Evolutionary conservation across 2,888 invertebrate genomes (phyloP), one percentile per base, ranked within the genome.

Genomic region (Agelastica alni): DNA sequence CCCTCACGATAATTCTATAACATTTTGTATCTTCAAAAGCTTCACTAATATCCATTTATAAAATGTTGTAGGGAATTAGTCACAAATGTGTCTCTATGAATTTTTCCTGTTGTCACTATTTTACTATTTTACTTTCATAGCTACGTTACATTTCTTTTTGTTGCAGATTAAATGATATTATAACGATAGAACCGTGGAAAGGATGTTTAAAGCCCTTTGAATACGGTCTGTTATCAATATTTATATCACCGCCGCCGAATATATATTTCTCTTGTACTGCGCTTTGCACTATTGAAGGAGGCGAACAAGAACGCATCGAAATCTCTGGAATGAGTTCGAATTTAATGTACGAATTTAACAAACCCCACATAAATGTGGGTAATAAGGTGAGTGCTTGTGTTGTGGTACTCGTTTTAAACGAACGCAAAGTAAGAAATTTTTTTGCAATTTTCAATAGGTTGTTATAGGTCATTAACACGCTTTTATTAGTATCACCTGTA

Each of bases 261-360:
- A 77, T 78, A 4, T 76, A 66, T 45, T 70, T 83, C 2, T 72
- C 74, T 48, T 82, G 80, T n/a, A 64, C 70, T 18, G 71, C 81
- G 0, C 73, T 80, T 54, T 84, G 83, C 65, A 77, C 81, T 59
- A 79, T 85, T 17, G 65, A 80, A 26, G 83, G 82, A 5, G 86
- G 86, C 1, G 83, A 82, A 2, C 64, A 80, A 0, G 83, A 85
- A 72, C 61, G 67, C 1, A 68, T 85, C 17, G 53, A 69, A 28
- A 72, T 86, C 1, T 73, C 71, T 1, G 85, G 82, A 1, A 77
- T 76, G 66, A 80, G 82, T 52, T 80, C 82, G 3, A 75, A 78
- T 49, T 71, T 84, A 45, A 74, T 75, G 55, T 85, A 81, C 62
- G 70, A 70, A 30, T 69, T 85, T 22, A 79, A 80, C 59, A 77